These are phyloP conservation scores for Nebria ingens DNA, from an alignment of 1,140 invertebrate species.

Conservation along the genomic window DNA sequence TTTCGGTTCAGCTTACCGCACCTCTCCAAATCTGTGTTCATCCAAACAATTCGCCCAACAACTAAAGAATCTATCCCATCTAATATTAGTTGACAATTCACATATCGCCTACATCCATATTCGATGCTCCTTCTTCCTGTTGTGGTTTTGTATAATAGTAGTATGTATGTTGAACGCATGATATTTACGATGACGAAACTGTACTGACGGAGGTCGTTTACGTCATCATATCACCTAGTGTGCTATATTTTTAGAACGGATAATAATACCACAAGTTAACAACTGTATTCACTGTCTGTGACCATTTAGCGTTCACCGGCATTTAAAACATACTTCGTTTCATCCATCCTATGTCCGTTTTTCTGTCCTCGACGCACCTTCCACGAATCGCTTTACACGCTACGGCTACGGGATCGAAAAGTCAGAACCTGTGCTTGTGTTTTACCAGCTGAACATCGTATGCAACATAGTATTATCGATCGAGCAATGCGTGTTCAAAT, in stretches of 20 bases:
- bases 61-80: no score
- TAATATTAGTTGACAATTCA: no score
- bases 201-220: conserved; percentile 1
- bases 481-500: no score
- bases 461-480: no score
- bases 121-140: no score
- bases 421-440: no score
- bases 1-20: background rate
- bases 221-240: conserved; percentile 9
- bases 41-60: background rate
- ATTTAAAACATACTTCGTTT: background rate
- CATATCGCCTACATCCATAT: no score
- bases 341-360: background rate
- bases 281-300: conserved; percentile 1
- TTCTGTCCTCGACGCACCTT: background rate
- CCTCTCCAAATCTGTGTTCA: background rate
- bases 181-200: conserved; percentile 1
- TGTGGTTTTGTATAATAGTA: no score
- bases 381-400: background rate
- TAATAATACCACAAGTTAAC: conserved; percentile 7
- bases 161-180: background rate
- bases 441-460: no score
- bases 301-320: background rate
- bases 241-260: conserved; percentile 8
- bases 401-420: no score